Conservation (phyloP, 2,888 invertebrate genomes). For the Xestia c-nigrum region DNA sequence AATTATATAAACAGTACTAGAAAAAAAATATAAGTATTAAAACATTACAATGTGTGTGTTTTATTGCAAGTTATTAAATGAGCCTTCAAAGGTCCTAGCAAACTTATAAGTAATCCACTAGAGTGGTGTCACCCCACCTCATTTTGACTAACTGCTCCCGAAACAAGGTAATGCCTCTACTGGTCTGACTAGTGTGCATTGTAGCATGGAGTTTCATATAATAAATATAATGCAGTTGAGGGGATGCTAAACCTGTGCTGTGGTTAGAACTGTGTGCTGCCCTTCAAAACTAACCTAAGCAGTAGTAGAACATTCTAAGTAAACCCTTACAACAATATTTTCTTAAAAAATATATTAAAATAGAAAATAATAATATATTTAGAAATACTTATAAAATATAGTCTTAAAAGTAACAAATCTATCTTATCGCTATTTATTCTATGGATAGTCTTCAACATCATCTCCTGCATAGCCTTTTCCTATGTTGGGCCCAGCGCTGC, state of each 20-base stretch:
- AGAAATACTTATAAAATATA: no score
- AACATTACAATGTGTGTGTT: slow-evolving; percentile 70
- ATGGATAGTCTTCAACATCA: background rate
- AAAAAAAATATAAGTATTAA: slow-evolving; percentile 83
- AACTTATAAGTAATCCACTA: background rate
- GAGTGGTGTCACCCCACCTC: background rate
- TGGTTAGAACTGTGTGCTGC: background rate
- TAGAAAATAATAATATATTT: no score
- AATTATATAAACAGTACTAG: slow-evolving; percentile 79
- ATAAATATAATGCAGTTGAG: background rate
- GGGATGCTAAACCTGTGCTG: background rate
- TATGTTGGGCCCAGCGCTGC: background rate
- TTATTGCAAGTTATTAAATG: slow-evolving; percentile 67
- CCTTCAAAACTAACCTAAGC: background rate
- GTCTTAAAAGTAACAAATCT: slow-evolving; percentile 1
- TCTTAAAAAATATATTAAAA: no score
- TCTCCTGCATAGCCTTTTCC: background rate
- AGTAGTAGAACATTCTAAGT: background rate
- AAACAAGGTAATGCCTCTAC: background rate
- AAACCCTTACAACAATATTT: background rate
- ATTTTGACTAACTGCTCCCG: background rate
- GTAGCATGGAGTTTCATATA: background rate
- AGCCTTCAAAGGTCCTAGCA: background rate
- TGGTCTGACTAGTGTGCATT: background rate
- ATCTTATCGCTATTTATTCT: background rate